A percentile compares a stretch with the other conserved stretches of the same genome.
phyloP scores from a whole-genome alignment of 2,113 vertebrate genomes.

The Caracal caracal region DNA sequence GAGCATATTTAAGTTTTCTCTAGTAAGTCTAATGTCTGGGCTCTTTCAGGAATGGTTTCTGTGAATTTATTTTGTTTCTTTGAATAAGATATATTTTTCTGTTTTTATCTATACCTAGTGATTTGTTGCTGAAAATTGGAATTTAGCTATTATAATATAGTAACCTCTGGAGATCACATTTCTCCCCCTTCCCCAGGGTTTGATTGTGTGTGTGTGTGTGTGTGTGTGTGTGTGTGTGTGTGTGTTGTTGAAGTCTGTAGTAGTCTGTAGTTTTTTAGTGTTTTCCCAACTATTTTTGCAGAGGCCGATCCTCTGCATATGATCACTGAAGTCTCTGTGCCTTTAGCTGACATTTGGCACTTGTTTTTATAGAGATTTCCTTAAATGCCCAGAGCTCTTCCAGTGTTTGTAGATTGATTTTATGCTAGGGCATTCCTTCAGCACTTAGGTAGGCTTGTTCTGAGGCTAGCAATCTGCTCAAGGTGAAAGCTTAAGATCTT shows the following conservation, averaged over 20 bases:
- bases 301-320: background rate
- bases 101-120: background rate
- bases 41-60: background rate
- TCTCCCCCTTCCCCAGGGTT: background rate
- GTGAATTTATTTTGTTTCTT: background rate
- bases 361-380: background rate
- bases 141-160: background rate
- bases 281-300: background rate
- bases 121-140: background rate
- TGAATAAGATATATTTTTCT: background rate
- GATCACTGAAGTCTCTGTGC: background rate
- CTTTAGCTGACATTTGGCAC: background rate
- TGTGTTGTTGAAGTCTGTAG: background rate
- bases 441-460: background rate
- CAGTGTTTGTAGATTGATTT: background rate
- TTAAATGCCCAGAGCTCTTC: background rate
- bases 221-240: background rate
- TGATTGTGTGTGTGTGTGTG: background rate
- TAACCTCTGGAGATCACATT: background rate
- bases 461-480: background rate
- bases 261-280: background rate
- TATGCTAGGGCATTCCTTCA: background rate
- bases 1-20: background rate
- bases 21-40: background rate
- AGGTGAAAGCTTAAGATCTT: background rate